These are phyloP conservation scores for Amazona guildingii DNA, from an alignment of 2,113 vertebrate genomes.

Conservation along the genomic window DNA sequence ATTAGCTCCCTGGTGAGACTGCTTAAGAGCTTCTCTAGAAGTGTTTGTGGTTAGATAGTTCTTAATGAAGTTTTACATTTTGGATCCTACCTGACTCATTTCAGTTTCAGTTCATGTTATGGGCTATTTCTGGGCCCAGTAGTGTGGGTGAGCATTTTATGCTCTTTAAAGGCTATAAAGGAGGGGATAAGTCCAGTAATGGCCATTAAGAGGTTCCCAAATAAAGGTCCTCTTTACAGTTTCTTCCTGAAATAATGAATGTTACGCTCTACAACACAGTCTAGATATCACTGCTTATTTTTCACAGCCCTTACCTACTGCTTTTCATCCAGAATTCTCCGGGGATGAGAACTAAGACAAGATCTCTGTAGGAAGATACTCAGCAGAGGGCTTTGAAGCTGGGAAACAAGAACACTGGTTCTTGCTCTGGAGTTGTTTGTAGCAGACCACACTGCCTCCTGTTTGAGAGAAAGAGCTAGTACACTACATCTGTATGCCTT, in stretches of 20 bases:
- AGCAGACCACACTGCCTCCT: slow-evolving; percentile 57
- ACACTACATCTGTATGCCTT: neutral
- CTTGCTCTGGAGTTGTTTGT: neutral
- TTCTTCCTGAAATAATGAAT: neutral
- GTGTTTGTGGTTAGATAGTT: neutral
- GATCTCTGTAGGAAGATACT: neutral
- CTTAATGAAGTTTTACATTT: neutral
- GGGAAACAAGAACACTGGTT: neutral
- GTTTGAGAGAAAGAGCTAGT: slow-evolving; percentile 10
- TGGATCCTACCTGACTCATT: neutral
- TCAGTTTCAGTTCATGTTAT: neutral
- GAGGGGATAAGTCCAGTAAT: neutral
- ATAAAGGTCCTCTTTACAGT: neutral
- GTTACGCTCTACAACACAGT: neutral
- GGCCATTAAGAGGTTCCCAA: neutral
- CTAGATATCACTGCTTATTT: neutral
- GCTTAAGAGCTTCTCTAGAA: neutral
- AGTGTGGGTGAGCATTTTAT: neutral
- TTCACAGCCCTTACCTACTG: neutral
- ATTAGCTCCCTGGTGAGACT: neutral
- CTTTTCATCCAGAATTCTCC: neutral
- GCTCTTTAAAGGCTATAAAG: neutral
- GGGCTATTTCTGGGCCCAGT: neutral
- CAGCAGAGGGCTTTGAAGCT: neutral
- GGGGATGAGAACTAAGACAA: neutral